phyloP scores from a whole-genome alignment of 2,113 vertebrate genomes.

The Lamprologus speciosus region DNA sequence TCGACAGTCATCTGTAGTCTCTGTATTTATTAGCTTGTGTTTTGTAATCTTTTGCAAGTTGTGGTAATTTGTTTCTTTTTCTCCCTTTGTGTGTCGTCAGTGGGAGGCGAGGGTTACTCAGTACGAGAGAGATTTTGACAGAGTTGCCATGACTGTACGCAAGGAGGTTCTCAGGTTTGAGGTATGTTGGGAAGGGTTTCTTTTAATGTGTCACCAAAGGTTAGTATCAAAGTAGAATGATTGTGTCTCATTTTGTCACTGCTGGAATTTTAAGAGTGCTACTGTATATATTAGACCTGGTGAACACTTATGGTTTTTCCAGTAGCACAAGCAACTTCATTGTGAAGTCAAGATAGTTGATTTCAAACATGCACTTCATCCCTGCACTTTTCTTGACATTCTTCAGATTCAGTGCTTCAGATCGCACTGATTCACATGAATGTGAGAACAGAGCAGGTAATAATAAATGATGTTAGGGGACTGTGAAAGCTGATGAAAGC shows the following conservation, averaged over 20 bases:
- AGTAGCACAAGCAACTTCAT: neutral
- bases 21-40: neutral
- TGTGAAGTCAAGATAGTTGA: neutral
- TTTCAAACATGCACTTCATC: neutral
- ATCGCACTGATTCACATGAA: neutral
- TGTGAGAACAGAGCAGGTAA: neutral
- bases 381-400: neutral
- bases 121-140: conserved; percentile 91
- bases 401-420: neutral
- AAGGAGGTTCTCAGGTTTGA: conserved; percentile 92
- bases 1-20: neutral
- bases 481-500: neutral
- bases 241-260: neutral
- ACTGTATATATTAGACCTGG: neutral
- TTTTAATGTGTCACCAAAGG: neutral
- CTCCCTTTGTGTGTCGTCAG: conserved; percentile 53
- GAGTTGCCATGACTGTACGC: conserved; percentile 82
- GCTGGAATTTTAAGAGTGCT: neutral
- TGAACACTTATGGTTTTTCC: neutral
- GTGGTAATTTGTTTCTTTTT: neutral
- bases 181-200: conserved; percentile 58
- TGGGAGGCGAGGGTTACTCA: conserved; percentile 91
- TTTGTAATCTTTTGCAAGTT: neutral
- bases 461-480: neutral
- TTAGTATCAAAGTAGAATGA: neutral